These are phyloP conservation scores for Arrhamphus sclerolepis DNA, from an alignment of 2,797 vertebrate species.

Conservation along the genomic window DNA sequence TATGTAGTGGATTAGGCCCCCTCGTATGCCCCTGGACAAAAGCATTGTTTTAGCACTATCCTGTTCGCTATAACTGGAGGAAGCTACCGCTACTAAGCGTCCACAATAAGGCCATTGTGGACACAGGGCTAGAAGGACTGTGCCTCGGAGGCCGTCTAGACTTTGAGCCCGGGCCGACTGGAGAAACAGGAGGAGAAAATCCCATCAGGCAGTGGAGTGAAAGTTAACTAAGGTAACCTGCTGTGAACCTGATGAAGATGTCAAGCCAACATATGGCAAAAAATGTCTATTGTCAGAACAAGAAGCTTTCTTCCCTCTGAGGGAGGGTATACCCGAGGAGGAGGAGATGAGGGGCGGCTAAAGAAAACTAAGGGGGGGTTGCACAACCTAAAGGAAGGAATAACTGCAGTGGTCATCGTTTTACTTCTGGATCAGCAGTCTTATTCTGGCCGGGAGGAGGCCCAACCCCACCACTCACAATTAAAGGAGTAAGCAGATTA, in stretches of 20 bases:
- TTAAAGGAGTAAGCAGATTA: conserved; percentile 89
- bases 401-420: conserved; percentile 88
- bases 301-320: conserved; percentile 79
- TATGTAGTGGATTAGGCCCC: conserved; percentile 91
- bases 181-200: conserved; percentile 91
- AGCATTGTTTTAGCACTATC: conserved; percentile 87
- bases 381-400: conserved; percentile 85
- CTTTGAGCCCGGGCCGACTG: conserved; percentile 85
- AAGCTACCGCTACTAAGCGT: conserved; percentile 89
- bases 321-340: conserved; percentile 64
- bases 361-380: conserved; percentile 72
- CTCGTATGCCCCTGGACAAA: conserved; percentile 88
- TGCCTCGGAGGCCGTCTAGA: conserved; percentile 85
- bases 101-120: conserved; percentile 91
- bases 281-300: conserved; percentile 93
- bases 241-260: conserved; percentile 99
- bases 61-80: conserved; percentile 87
- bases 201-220: conserved; percentile 97
- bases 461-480: conserved; percentile 78
- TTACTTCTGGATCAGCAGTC: conserved; percentile 89
- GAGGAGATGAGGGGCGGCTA: conserved; percentile 55
- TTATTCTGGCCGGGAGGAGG: conserved; percentile 83
- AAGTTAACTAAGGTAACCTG: conserved; percentile 96
- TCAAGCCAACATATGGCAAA: conserved; percentile 95
- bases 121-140: conserved; percentile 80